These are phyloP conservation scores for Caradrina kadenii DNA, from an alignment of 2,888 invertebrate species.

Conservation along the genomic window DNA sequence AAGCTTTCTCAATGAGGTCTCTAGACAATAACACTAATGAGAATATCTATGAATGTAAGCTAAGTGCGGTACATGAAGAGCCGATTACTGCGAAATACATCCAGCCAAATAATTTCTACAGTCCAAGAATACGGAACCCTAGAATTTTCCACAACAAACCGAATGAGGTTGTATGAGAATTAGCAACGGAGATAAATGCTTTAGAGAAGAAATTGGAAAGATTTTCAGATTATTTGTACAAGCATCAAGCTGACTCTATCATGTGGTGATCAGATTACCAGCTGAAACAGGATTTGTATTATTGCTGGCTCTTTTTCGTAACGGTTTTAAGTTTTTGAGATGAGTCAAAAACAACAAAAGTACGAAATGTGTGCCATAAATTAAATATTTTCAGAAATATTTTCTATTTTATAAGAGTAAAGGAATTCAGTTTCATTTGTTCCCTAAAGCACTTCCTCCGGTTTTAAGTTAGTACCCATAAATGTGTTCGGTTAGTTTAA, in stretches of 20 bases:
- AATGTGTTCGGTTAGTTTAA: conserved; percentile 41
- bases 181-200: conserved; percentile 90
- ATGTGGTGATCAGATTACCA: conserved; percentile 86
- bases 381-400: conserved; percentile 33
- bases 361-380: conserved; percentile 69
- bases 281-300: conserved; percentile 22
- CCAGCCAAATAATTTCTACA: conserved; percentile 88
- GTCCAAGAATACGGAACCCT: conserved; percentile 86
- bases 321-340: conserved; percentile 27
- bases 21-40: conserved; percentile 82
- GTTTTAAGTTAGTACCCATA: conserved; percentile 11
- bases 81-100: conserved; percentile 85
- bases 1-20: conserved; percentile 81
- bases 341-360: conserved; percentile 37
- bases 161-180: conserved; percentile 89
- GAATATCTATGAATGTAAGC: conserved; percentile 83
- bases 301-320: conserved; percentile 36
- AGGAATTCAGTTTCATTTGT: conserved; percentile 15
- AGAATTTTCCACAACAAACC: conserved; percentile 86
- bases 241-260: conserved; percentile 91
- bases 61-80: conserved; percentile 75
- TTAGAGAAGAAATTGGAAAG: conserved; percentile 88
- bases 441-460: conserved; percentile 84
- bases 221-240: conserved; percentile 88
- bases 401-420: conserved; percentile 21